Percentiles rank a stretch among this genome's conserved stretches.
Conservation (phyloP, 1,140 invertebrate species). For the Lasaia peninsularis region DNA sequence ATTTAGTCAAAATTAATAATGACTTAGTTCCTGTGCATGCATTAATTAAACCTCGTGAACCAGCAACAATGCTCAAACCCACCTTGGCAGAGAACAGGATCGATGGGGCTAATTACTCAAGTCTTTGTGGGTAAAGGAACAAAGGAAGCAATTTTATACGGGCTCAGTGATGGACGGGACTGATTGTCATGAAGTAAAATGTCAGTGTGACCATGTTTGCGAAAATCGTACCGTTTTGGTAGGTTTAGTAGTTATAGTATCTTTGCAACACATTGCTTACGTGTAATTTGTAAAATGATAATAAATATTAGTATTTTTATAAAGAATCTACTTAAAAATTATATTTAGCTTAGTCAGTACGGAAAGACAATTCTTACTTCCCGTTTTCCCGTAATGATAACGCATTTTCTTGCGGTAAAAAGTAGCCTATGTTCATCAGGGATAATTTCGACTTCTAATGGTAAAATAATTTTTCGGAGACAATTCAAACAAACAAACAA, state of each 20-base stretch:
- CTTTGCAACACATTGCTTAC: no score
- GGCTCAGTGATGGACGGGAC: slow-evolving; percentile 18
- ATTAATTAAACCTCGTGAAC: slow-evolving; percentile 45
- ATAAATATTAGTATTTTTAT: no score
- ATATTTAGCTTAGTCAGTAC: no score
- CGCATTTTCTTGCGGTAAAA: no score
- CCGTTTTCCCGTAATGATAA: no score
- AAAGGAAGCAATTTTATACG: slow-evolving; percentile 26
- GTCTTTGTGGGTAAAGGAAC: slow-evolving; percentile 21
- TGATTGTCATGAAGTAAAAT: not conserved
- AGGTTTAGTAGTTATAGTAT: not conserved
- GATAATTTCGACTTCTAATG: no score
- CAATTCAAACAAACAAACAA: no score
- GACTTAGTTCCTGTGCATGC: slow-evolving; percentile 15
- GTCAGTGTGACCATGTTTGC: not conserved
- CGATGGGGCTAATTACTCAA: slow-evolving; percentile 24
- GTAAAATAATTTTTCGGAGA: no score
- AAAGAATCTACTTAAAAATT: no score
- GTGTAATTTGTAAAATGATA: no score
- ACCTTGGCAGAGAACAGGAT: slow-evolving; percentile 19
- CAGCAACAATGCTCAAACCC: slow-evolving; percentile 39
- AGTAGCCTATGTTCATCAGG: no score
- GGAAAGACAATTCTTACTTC: no score
- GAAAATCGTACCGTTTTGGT: not conserved
- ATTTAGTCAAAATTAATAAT: not conserved